These are phyloP conservation scores for Esox lucius DNA, from an alignment of 2,797 vertebrate genomes.

Conservation along the genomic window DNA sequence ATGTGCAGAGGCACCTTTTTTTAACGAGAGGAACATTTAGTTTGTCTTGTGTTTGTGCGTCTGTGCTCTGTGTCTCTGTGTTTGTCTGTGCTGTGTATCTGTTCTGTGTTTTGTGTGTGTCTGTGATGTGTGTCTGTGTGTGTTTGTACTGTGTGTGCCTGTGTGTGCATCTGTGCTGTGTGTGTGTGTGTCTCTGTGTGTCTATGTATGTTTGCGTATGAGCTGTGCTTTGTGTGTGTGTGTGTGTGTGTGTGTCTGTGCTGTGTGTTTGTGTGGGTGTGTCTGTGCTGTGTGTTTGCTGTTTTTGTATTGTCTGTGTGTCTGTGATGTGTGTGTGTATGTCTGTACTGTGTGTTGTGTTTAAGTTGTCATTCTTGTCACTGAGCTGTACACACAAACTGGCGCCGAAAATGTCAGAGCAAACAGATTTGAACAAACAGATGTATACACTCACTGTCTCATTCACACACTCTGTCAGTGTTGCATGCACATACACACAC, in stretches of 20 bases:
- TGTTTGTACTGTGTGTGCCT: no score
- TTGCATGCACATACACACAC: slow-evolving; percentile 16
- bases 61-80: no score
- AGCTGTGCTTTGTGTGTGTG: no score
- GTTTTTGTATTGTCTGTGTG: not conserved
- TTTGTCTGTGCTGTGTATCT: no score
- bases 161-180: no score
- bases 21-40: not conserved
- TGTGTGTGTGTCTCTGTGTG: no score
- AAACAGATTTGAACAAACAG: slow-evolving; percentile 53
- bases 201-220: no score
- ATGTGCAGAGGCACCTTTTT: not conserved
- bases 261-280: not conserved
- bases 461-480: slow-evolving; percentile 43
- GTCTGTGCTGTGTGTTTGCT: not conserved
- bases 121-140: no score
- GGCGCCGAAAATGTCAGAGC: slow-evolving; percentile 47
- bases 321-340: slow-evolving; percentile 1
- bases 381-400: slow-evolving; percentile 41
- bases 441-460: slow-evolving; percentile 38
- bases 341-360: slow-evolving; percentile 8
- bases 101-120: no score
- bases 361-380: slow-evolving; percentile 48
- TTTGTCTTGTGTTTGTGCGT: not conserved
- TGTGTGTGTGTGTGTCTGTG: no score